A percentile compares a stretch with the other conserved stretches of the same genome.
These are phyloP conservation scores for Macropodus opercularis DNA, from an alignment of 2,797 vertebrate genomes.

Conservation along the genomic window DNA sequence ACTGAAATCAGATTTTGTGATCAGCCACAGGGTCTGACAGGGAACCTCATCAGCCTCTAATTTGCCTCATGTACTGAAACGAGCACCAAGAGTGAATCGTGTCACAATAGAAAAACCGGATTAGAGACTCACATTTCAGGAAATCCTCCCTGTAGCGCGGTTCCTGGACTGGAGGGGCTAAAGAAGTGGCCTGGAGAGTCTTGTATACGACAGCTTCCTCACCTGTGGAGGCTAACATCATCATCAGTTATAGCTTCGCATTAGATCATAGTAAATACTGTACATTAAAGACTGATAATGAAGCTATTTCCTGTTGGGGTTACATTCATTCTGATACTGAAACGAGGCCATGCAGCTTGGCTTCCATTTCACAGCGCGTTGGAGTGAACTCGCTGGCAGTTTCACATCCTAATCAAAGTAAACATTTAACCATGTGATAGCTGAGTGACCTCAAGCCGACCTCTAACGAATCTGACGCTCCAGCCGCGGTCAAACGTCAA, in stretches of 20 bases:
- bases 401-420: conserved; percentile 36
- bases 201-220: conserved; percentile 80
- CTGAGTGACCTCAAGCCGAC: conserved; percentile 31
- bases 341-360: neutral
- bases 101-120: conserved; percentile 27
- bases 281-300: neutral
- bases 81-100: conserved; percentile 26
- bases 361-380: conserved; percentile 11
- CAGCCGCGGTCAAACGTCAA: conserved; percentile 23
- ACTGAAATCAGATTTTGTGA: conserved; percentile 42
- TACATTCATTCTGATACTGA: neutral
- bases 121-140: conserved; percentile 79
- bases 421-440: conserved; percentile 49
- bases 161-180: conserved; percentile 47
- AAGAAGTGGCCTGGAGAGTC: conserved; percentile 51
- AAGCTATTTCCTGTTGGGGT: neutral
- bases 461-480: conserved; percentile 30
- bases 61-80: conserved; percentile 31
- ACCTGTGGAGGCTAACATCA: conserved; percentile 45
- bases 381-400: conserved; percentile 17
- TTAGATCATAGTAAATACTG: neutral
- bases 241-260: neutral
- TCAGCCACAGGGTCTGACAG: conserved; percentile 66
- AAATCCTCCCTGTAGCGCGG: conserved; percentile 80
- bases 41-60: conserved; percentile 53